These are phyloP conservation scores for Cebidichthys violaceus DNA, from an alignment of 2,113 vertebrate species.

Conservation along the genomic window DNA sequence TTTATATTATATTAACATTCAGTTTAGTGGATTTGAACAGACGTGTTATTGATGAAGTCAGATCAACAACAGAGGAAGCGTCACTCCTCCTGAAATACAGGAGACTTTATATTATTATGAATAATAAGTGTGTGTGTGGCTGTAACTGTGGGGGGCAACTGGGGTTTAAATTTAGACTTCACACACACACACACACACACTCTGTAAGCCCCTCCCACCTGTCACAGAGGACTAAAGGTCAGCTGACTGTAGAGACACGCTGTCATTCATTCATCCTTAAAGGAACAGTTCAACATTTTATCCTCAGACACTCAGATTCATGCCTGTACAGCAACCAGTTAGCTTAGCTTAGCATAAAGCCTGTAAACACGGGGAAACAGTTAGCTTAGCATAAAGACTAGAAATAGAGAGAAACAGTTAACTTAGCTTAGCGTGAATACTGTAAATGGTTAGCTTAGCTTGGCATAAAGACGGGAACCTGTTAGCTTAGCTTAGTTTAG, in stretches of 20 bases:
- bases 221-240: slow-evolving; percentile 22
- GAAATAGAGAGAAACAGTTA: too few species aligned
- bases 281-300: neutral
- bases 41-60: too few species aligned
- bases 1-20: too few species aligned
- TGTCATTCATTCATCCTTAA: neutral
- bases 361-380: neutral
- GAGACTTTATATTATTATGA: neutral
- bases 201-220: neutral
- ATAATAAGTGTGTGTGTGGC: neutral
- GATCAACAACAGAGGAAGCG: neutral
- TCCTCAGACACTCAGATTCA: neutral
- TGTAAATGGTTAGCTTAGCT: neutral
- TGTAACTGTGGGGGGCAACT: slow-evolving; percentile 25
- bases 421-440: too few species aligned
- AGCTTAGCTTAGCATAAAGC: neutral
- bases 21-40: too few species aligned
- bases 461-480: too few species aligned
- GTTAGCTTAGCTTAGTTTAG: too few species aligned
- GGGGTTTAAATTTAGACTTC: slow-evolving; percentile 48
- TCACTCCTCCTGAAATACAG: neutral
- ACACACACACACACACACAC: slow-evolving; percentile 10
- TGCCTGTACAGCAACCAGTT: neutral
- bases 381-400: too few species aligned
- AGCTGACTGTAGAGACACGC: slow-evolving; percentile 26